Conservation (phyloP, 2,797 vertebrate species). For the Characodon lateralis region DNA sequence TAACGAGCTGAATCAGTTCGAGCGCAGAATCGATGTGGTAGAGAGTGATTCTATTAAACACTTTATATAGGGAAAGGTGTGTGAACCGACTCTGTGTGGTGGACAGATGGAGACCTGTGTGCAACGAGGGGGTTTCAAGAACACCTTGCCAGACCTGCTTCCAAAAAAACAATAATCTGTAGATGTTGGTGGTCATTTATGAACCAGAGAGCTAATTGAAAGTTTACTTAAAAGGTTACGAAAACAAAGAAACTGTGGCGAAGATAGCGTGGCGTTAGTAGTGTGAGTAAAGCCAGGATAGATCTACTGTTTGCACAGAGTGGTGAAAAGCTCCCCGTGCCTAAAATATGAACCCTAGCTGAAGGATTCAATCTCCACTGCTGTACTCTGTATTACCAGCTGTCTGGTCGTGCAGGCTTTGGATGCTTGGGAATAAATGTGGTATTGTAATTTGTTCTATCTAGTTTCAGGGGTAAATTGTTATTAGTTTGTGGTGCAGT, state of each 20-base stretch:
- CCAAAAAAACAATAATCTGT: neutral
- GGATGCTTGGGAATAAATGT: neutral
- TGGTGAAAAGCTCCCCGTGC: neutral
- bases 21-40: conserved; percentile 31
- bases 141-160: neutral
- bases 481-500: neutral
- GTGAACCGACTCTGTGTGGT: neutral
- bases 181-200: neutral
- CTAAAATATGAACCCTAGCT: conserved; percentile 9
- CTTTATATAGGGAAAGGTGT: conserved; percentile 10
- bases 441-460: neutral
- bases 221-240: neutral
- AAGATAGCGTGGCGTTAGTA: conserved; percentile 12
- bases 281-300: conserved; percentile 2
- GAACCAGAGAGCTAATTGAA: neutral
- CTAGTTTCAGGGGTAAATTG: neutral
- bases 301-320: neutral
- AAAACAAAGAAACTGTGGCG: neutral
- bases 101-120: neutral
- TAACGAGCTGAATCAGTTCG: conserved; percentile 66
- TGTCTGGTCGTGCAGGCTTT: neutral
- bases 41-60: conserved; percentile 23
- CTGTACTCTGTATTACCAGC: neutral
- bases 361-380: conserved; percentile 1
- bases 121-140: neutral